phyloP scores from a whole-genome alignment of 2,113 vertebrate genomes.

The Columba livia region DNA sequence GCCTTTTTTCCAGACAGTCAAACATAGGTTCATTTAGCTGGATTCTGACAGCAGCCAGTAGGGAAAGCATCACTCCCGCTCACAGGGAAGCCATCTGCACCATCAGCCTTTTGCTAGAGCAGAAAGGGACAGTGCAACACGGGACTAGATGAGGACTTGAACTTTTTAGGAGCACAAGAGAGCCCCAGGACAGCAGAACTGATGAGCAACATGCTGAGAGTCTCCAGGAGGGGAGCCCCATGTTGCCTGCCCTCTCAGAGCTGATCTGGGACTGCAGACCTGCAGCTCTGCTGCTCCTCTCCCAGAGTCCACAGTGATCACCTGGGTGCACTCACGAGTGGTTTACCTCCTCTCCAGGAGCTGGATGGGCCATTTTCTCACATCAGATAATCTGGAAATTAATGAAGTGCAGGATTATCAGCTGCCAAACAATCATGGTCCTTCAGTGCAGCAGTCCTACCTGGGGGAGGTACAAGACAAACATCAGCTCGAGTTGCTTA shows the following conservation, averaged over 20 bases:
- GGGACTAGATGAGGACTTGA: background rate
- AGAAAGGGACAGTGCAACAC: background rate
- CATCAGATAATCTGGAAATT: background rate
- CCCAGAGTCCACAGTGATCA: background rate
- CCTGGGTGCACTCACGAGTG: rapidly evolving
- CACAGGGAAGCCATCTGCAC: background rate
- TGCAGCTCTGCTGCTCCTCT: background rate
- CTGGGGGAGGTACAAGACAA: background rate
- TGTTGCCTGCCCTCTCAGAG: background rate
- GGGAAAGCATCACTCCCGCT: background rate
- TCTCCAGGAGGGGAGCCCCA: rapidly evolving
- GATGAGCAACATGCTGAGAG: background rate
- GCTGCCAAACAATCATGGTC: background rate
- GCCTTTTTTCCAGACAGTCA: background rate
- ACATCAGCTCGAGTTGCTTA: background rate
- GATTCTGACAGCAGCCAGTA: background rate
- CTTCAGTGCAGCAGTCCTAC: background rate
- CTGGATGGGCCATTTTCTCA: background rate
- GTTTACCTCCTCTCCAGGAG: background rate
- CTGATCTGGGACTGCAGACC: background rate
- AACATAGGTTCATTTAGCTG: rapidly evolving
- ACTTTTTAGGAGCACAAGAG: background rate
- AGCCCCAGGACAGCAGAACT: background rate
- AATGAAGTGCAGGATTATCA: rapidly evolving
- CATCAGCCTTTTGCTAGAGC: background rate